A percentile compares a stretch with the other conserved stretches of the same genome.
These are phyloP conservation scores for Gallinago media DNA, from an alignment of 2,113 vertebrate genomes.

Conservation along the genomic window DNA sequence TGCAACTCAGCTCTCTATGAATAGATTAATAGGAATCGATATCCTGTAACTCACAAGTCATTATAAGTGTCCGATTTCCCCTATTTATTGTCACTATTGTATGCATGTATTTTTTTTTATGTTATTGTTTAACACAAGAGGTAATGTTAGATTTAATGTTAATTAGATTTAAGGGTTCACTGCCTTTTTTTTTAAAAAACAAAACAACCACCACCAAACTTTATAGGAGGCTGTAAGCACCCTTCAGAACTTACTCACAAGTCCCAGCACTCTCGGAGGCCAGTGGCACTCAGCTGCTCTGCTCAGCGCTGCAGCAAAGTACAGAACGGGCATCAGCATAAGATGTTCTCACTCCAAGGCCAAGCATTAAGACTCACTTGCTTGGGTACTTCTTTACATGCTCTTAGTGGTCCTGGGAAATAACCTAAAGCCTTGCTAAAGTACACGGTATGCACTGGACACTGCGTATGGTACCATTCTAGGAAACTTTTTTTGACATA, in stretches of 20 bases:
- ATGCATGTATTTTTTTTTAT: slow-evolving; percentile 21
- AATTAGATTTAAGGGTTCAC: neutral
- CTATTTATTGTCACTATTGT: slow-evolving; percentile 62
- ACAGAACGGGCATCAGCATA: neutral
- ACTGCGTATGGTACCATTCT: neutral
- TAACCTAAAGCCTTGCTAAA: neutral
- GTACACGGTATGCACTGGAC: neutral
- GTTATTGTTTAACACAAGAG: slow-evolving; percentile 19
- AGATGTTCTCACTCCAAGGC: neutral
- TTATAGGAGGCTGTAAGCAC: neutral
- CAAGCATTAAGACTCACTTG: neutral
- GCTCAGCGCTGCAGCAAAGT: neutral
- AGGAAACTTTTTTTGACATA: neutral
- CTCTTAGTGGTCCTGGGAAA: neutral
- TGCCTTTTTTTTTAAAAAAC: neutral
- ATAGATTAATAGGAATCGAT: slow-evolving; percentile 61
- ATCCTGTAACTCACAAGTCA: slow-evolving; percentile 39
- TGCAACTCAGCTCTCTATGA: slow-evolving; percentile 38
- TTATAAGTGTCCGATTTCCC: neutral
- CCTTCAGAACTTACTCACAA: neutral
- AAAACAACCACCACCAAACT: neutral
- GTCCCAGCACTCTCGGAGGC: neutral
- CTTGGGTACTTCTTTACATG: neutral
- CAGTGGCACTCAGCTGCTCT: neutral
- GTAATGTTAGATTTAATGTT: slow-evolving; percentile 36